Conservation (phyloP, 1,140 invertebrate species). For the Leptoteleia sp. region DNA sequence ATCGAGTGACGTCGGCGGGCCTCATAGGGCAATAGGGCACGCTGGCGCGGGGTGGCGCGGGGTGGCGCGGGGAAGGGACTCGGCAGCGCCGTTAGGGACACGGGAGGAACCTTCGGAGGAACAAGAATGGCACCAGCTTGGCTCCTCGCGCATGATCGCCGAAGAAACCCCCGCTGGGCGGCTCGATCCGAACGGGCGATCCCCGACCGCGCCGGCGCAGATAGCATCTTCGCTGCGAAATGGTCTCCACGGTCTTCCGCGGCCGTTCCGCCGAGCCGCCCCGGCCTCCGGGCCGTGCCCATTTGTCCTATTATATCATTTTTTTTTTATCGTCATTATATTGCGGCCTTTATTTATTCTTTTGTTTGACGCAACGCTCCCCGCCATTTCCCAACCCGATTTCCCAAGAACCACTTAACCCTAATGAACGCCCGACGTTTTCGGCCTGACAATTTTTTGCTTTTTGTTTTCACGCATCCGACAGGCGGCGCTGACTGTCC, state of each 20-base stretch:
- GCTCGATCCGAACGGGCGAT: conserved; percentile 68
- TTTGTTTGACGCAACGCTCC: conserved; percentile 17
- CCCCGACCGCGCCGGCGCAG: conserved; percentile 68
- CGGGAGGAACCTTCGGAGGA: conserved; percentile 40
- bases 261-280: conserved; percentile 17
- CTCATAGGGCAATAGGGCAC: conserved; percentile 58
- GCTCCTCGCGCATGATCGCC: conserved; percentile 68
- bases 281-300: conserved; percentile 34
- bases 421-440: not conserved
- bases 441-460: conserved; percentile 16
- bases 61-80: conserved; percentile 23
- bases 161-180: conserved; percentile 71
- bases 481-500: conserved; percentile 23
- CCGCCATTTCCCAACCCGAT: conserved; percentile 27
- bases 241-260: conserved; percentile 32
- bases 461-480: conserved; percentile 19
- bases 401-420: conserved; percentile 1
- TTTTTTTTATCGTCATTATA: conserved; percentile 71
- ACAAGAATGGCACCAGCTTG: conserved; percentile 51
- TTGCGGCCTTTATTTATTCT: conserved; percentile 62
- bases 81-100: conserved; percentile 18
- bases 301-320: conserved; percentile 72
- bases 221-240: conserved; percentile 65
- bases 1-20: conserved; percentile 55
- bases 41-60: conserved; percentile 1